Evolutionary conservation across 1,140 invertebrate species (phyloP).

Genomic region (Cotesia glomerata): DNA sequence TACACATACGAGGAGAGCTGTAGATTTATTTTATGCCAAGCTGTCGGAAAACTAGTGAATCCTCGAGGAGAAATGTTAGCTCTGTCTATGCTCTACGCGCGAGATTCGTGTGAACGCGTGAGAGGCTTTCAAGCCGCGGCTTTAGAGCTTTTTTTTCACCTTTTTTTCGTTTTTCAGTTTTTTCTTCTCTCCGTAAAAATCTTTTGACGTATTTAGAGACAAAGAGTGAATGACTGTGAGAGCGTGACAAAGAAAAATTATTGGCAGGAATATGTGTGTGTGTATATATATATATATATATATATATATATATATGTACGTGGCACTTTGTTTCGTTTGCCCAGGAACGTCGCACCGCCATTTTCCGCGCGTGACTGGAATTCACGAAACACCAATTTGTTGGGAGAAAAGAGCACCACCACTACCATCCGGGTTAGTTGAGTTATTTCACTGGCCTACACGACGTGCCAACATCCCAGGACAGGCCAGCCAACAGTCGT

Average conservation of each 20-base stretch:
- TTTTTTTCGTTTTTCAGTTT: neutral
- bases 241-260: conserved; percentile 27
- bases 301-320: conserved; percentile 8
- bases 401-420: conserved; percentile 6
- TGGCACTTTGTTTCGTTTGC: conserved; percentile 21
- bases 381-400: conserved; percentile 30
- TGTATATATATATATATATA: neutral
- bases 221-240: conserved; percentile 11
- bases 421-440: neutral
- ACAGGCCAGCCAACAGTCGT: conserved; percentile 3
- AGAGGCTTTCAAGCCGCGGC: neutral
- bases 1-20: neutral
- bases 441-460: conserved; percentile 26
- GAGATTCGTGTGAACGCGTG: conserved; percentile 15
- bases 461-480: conserved; percentile 10
- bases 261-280: neutral
- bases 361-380: conserved; percentile 29
- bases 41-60: conserved; percentile 17
- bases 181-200: conserved; percentile 10
- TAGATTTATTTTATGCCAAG: conserved; percentile 27
- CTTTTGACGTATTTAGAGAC: conserved; percentile 16
- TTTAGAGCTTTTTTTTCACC: neutral
- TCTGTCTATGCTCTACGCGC: neutral
- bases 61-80: conserved; percentile 20
- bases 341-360: conserved; percentile 24